Evolutionary conservation across 2,888 invertebrate species (phyloP).

Genomic region (Eilema griseolum): DNA sequence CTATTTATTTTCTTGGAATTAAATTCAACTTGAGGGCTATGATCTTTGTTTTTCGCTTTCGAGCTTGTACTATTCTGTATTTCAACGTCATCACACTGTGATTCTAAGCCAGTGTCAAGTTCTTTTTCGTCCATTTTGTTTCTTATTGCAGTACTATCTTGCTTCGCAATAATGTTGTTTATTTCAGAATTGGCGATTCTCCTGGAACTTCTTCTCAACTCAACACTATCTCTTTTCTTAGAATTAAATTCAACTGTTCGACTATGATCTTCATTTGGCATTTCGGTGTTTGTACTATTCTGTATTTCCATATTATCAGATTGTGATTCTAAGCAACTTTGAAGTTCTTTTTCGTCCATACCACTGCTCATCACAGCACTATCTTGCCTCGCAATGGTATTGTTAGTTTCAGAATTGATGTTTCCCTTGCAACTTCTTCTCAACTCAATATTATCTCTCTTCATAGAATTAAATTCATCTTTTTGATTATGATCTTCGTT

Average conservation of each 20-base stretch:
- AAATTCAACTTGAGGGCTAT: background rate
- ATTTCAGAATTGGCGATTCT: no score
- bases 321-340: background rate
- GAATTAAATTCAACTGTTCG: background rate
- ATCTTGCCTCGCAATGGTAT: no score
- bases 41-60: background rate
- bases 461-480: background rate
- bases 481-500: background rate
- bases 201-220: no score
- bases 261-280: background rate
- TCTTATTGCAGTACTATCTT: no score
- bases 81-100: background rate
- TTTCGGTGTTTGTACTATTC: background rate
- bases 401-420: background rate
- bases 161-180: no score
- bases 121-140: no score
- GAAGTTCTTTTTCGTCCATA: background rate
- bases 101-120: background rate
- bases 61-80: background rate
- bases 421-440: no score
- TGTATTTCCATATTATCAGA: background rate
- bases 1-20: conserved; percentile 12
- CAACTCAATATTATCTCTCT: no score
- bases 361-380: background rate
- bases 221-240: background rate